A percentile compares a stretch with the other conserved stretches of the same genome.
phyloP scores from a whole-genome alignment of 2,113 vertebrate species.

The Calyptomena viridis region DNA sequence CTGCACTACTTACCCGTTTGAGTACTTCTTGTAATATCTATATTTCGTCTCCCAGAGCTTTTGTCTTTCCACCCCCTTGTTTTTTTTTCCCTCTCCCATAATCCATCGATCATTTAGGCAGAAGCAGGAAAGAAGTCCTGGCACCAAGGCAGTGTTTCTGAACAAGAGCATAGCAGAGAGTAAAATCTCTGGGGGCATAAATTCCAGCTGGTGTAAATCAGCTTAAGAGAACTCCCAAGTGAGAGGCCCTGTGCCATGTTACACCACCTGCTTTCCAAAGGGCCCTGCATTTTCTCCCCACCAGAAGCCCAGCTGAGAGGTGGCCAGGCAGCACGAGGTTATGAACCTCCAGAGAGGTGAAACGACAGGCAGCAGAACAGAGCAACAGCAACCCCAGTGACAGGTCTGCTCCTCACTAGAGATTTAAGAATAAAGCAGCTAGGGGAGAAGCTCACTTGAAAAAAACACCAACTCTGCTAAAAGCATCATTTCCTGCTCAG shows the following conservation, averaged over 20 bases:
- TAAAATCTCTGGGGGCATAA: background rate
- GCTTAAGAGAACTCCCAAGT: background rate
- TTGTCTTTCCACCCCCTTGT: background rate
- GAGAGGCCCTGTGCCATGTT: background rate
- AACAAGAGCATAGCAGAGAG: background rate
- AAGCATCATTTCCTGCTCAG: background rate
- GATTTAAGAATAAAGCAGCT: background rate
- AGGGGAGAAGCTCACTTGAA: background rate
- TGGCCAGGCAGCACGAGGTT: background rate
- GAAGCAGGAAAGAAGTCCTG: background rate
- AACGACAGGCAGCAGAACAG: fast-evolving
- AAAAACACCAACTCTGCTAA: background rate
- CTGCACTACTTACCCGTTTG: background rate
- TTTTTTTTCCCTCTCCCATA: background rate
- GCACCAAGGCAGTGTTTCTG: background rate
- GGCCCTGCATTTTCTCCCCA: background rate
- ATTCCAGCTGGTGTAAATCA: background rate
- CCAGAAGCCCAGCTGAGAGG: background rate
- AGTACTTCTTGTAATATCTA: background rate
- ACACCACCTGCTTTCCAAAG: background rate
- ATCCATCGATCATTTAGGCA: background rate
- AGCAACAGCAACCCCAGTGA: background rate
- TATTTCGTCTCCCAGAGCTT: background rate
- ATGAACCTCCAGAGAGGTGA: background rate
- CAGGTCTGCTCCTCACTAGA: background rate